Evolutionary conservation across 2,113 vertebrate species (phyloP).

Genomic region (Craseonycteris thonglongyai): DNA sequence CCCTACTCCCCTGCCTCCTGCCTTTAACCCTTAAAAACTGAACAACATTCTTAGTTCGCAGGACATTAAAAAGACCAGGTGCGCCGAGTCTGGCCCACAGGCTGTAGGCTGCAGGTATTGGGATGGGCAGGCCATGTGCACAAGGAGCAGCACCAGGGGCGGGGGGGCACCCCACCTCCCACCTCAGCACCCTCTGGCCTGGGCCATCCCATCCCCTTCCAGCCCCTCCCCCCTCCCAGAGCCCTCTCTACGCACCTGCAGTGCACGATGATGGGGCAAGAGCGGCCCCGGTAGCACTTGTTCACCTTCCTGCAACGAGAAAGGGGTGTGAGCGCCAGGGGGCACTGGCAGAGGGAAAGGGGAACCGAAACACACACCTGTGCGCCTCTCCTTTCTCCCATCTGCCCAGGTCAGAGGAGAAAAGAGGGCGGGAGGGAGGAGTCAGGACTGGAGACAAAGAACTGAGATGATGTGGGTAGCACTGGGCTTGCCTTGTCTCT

Average conservation of each 20-base stretch:
- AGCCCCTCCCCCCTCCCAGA: background rate
- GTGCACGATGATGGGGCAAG: slow-evolving; percentile 97
- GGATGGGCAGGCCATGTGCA: background rate
- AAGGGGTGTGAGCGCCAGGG: background rate
- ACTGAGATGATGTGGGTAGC: background rate
- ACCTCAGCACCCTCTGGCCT: background rate
- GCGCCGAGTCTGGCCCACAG: background rate
- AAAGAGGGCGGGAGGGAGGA: background rate
- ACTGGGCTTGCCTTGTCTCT: background rate
- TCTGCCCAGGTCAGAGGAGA: background rate
- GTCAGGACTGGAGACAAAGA: background rate
- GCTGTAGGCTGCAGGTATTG: background rate
- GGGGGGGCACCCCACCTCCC: fast-evolving
- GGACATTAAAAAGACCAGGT: background rate
- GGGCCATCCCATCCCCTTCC: background rate
- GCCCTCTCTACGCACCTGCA: slow-evolving; percentile 87
- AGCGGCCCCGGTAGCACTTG: slow-evolving; percentile 97
- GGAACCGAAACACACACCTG: fast-evolving
- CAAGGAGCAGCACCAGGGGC: background rate
- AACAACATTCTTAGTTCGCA: background rate
- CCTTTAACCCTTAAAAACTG: background rate
- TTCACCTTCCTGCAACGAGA: slow-evolving; percentile 94
- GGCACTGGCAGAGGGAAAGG: background rate
- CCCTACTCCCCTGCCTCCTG: too few species aligned
- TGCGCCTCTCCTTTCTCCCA: background rate